Base-by-base conservation (phyloP, 2,888 invertebrate genomes). In the Ectemnius cavifrons region DNA sequence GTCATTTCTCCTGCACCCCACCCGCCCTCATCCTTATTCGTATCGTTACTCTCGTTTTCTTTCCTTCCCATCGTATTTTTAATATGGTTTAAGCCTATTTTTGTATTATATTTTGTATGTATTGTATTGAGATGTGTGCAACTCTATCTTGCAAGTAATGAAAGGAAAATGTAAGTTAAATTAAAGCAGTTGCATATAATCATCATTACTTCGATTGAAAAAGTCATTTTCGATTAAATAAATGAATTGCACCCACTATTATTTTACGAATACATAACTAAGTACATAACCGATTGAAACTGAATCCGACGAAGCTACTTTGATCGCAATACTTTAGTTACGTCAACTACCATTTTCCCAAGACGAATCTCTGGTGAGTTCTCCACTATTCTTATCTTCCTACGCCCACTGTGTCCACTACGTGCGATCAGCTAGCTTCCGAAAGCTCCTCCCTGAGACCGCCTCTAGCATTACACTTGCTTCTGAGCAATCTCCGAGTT, bases 361-460 rank as follows among this genome's bases (percentile, higher is more conserved):
- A 16, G 52, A 16, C 16, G n/a, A 16, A 5, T 52, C 47, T 47
- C 47, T 47, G 11, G 23, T 4, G 1, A 11, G n/a, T n/a, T 57
- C 57, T 13, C 20, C 57, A 20, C 20, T 57, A n/a, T 20, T n/a
- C 18, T 20, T 20, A 20, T n/a, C 58, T 18, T 23, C 58, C 14
- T 20, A 6, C 58, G 20, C 11, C 58, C 52, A 52, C 52, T 16
- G 49, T 16, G 16, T 56, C 46, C 60, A 49, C 28, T 16, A 13
- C n/a, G 46, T 18, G 16, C 64, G 61, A 66, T 62, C n/a, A 18
- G 49, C n/a, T 18, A 49, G 56, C 16, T 59, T 27, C 20, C 18
- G 49, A 13, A 59, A 56, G 16, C 59, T 56, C 37, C 68, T 63
- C 64, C 69, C 58, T 66, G 66, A 20, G 52, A 52, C 52, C 52